phyloP scores from a whole-genome alignment of 2,888 invertebrate genomes.

The Drosophila buzzatii region DNA sequence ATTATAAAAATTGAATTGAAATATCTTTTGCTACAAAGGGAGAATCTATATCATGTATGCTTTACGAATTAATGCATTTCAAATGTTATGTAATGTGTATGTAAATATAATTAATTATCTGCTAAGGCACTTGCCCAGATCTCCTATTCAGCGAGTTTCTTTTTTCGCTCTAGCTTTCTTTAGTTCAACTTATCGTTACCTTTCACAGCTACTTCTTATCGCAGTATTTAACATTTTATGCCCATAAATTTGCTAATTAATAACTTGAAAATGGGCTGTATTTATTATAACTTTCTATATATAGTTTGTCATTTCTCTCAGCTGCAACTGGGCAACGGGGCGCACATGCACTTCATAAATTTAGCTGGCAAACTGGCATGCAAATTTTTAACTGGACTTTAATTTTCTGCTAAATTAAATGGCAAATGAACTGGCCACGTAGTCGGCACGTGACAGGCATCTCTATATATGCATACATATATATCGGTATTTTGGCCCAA shows the following conservation, averaged over 20 bases:
- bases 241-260: slow-evolving; percentile 1
- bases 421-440: slow-evolving; percentile 73
- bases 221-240: neutral
- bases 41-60: no score
- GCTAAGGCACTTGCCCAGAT: no score
- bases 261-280: neutral
- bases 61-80: no score
- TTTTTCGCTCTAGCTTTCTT: neutral
- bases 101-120: no score
- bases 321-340: neutral
- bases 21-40: neutral
- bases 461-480: neutral
- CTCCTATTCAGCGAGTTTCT: no score
- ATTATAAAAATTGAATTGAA: neutral
- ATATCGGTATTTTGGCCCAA: slow-evolving; percentile 3
- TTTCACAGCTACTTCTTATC: neutral
- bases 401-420: slow-evolving; percentile 80
- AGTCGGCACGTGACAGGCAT: slow-evolving; percentile 58
- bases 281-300: slow-evolving; percentile 21
- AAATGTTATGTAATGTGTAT: no score
- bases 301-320: slow-evolving; percentile 1
- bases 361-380: slow-evolving; percentile 63
- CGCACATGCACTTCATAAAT: slow-evolving; percentile 67
- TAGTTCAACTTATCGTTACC: neutral
- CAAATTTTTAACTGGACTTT: slow-evolving; percentile 80